Evolutionary conservation across 2,113 vertebrate species (phyloP).

Genomic region (Tonatia bakeri): DNA sequence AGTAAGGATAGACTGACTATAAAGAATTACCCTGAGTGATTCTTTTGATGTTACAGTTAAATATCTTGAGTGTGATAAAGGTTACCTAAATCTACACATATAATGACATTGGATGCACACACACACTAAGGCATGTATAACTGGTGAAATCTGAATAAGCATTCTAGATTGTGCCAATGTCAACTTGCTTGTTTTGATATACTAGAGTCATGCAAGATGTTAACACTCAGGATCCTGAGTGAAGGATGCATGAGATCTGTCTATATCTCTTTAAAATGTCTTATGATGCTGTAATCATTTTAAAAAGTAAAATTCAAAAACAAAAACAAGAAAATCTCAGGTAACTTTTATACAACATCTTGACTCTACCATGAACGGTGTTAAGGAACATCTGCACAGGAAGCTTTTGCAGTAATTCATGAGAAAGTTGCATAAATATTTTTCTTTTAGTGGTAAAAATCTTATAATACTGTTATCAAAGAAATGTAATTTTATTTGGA

Average conservation of each 20-base stretch:
- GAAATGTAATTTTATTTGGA: not conserved
- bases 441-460: not conserved
- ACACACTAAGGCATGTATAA: not conserved
- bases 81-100: not conserved
- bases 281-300: not conserved
- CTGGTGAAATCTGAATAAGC: not conserved
- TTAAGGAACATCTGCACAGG: not conserved
- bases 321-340: not conserved
- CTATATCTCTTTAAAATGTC: not conserved
- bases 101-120: not conserved
- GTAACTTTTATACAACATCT: not conserved
- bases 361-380: not conserved
- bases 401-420: not conserved
- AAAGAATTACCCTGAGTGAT: not conserved
- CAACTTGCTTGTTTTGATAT: not conserved
- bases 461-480: not conserved
- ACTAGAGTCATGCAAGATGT: not conserved
- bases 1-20: not conserved
- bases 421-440: not conserved
- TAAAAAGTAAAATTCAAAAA: not conserved
- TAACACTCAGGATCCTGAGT: not conserved
- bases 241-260: rapidly evolving
- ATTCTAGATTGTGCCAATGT: not conserved
- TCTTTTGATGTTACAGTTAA: not conserved
- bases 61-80: not conserved